Evolutionary conservation across 2,113 vertebrate genomes (phyloP), one percentile per base, ranked within the genome.

Genomic region (Semicossyphus pulcher): DNA sequence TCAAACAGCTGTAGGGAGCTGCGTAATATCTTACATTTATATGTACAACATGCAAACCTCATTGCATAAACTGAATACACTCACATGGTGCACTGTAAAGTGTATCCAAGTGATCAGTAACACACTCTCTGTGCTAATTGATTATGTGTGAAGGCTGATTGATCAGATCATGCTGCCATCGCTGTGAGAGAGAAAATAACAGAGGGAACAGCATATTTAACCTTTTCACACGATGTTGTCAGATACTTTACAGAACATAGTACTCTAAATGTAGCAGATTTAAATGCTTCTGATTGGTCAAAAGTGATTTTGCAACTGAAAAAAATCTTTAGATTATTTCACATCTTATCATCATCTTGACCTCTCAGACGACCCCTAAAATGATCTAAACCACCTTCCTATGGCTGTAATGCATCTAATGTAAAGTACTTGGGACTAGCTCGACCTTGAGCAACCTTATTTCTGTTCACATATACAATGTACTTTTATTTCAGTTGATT

Each of bases 111-210:
- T 67, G 37, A 66, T 54, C 32, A 36, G n/a, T 12, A 39, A 23
- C 8, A 58, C 29, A 7, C 25, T 39, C 25, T 39, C 8, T 18
- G 7, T 10, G 31, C 57, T 48, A 32, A 54, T 15, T 36, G 39
- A 81, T 44, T 65, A 54, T 18, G 2, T n/a, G 32, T 47, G 34
- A n/a, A 21, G 37, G 21, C 29, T 67, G 62, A 63, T 76, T 28
- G 8, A 25, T 23, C 26, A 73, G 36, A 32, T 48, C 14, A 31
- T 60, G 34, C 61, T 61, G 45, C 32, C 58, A 48, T 25, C 60
- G 44, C 7, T 9, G 31, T 44, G 1, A 7, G 2, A 20, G 6
- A 44, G 18, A 16, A 28, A 11, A 53, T n/a, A 39, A 51, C 10
- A 21, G n/a, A 32, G 6, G 8, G 11, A 14, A 21, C 7, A 20